These are phyloP conservation scores for Ceratosolen solmsi DNA, from an alignment of 1,140 invertebrate species.

Conservation along the genomic window DNA sequence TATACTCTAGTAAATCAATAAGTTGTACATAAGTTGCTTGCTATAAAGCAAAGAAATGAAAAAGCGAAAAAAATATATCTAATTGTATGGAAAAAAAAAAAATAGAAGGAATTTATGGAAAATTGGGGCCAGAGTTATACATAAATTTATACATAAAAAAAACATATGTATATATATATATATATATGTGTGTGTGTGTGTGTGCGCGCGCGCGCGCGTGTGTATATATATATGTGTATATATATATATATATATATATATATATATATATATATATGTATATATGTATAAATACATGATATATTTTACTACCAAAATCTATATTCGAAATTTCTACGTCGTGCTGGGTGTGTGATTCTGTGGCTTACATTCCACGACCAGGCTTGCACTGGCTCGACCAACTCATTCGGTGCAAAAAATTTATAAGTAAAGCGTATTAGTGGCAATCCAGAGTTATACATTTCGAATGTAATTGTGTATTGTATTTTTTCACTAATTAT, in stretches of 20 bases:
- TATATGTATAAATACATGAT: conserved; percentile 58
- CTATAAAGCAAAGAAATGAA: conserved; percentile 50
- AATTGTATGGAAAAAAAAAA: conserved; percentile 53
- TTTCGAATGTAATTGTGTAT: conserved; percentile 51
- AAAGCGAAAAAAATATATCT: conserved; percentile 55
- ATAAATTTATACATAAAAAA: conserved; percentile 64
- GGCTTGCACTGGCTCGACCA: conserved; percentile 55
- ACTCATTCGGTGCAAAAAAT: conserved; percentile 59
- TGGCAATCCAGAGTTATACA: conserved; percentile 57
- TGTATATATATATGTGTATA: conserved; percentile 45
- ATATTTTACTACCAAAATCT: conserved; percentile 74
- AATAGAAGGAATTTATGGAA: conserved; percentile 65
- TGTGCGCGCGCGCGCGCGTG: conserved; percentile 44
- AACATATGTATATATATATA: conserved; percentile 49
- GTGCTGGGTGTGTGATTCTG: conserved; percentile 66
- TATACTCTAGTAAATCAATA: conserved; percentile 60
- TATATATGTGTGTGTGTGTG: conserved; percentile 52
- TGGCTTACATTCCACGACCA: conserved; percentile 72
- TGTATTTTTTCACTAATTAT: conserved; percentile 46
- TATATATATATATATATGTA: conserved; percentile 5
- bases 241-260: conserved; percentile 10
- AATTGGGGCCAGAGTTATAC: conserved; percentile 71
- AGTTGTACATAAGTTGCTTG: conserved; percentile 64
- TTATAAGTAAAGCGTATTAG: conserved; percentile 54
- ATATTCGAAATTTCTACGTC: conserved; percentile 73